Evolutionary conservation across 2,888 invertebrate genomes (phyloP).

Genomic region (Odontocolon sp.): DNA sequence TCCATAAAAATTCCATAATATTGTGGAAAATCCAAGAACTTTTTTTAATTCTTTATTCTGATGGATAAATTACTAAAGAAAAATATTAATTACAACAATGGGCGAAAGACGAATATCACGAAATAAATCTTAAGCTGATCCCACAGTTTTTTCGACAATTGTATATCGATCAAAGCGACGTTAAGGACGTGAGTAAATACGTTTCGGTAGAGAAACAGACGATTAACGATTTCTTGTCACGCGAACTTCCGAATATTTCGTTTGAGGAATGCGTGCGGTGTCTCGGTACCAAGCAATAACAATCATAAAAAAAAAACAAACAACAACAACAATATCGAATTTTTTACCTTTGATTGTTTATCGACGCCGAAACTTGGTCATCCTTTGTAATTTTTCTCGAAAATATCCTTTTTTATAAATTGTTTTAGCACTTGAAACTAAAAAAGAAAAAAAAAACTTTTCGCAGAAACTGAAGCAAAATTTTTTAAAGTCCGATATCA

Average conservation of each 20-base stretch:
- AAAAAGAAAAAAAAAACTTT: slow-evolving; percentile 1
- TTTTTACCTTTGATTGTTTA: slow-evolving; percentile 37
- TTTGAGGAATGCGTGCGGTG: slow-evolving; percentile 46
- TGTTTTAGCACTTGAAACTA: neutral
- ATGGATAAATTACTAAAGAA: too few species aligned
- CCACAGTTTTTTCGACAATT: slow-evolving; percentile 9
- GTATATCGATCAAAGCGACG: slow-evolving; percentile 49
- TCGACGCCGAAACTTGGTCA: slow-evolving; percentile 5
- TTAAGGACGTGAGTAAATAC: slow-evolving; percentile 58
- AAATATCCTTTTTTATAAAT: slow-evolving; percentile 32
- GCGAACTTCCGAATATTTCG: slow-evolving; percentile 55
- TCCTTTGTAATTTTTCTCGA: neutral
- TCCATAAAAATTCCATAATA: too few species aligned
- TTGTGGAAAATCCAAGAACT: too few species aligned
- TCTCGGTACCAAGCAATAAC: slow-evolving; percentile 50
- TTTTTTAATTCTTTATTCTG: too few species aligned
- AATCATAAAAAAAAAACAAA: slow-evolving; percentile 11
- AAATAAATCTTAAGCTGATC: too few species aligned
- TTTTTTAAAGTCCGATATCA: too few species aligned
- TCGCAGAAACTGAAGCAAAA: neutral
- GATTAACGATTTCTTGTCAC: slow-evolving; percentile 62
- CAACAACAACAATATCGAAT: neutral
- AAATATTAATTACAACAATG: too few species aligned
- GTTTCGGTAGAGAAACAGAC: slow-evolving; percentile 49
- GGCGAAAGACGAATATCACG: too few species aligned